Evolutionary conservation across 2,888 invertebrate genomes (phyloP).

Genomic region (Cecidostiba fungosa): DNA sequence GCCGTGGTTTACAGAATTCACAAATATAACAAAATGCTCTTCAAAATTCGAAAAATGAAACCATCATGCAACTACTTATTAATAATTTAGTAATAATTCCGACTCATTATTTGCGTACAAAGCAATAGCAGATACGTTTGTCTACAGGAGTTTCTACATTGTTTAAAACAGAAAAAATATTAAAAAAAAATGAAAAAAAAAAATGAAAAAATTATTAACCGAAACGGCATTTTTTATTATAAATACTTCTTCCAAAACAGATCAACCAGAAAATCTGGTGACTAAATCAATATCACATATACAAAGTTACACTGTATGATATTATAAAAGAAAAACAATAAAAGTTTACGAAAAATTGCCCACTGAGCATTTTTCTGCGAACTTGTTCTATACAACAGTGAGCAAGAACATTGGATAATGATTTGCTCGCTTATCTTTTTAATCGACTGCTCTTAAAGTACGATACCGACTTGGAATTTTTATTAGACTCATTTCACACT

Average conservation of each 20-base stretch:
- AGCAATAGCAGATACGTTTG: constrained; percentile 16
- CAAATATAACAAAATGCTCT: not conserved
- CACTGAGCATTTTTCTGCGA: constrained; percentile 52
- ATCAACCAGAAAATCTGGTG: constrained; percentile 55
- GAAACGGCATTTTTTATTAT: constrained; percentile 59
- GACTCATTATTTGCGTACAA: constrained; percentile 6
- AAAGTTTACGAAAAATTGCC: constrained; percentile 57
- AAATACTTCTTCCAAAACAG: constrained; percentile 62
- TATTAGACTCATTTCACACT: constrained; percentile 51
- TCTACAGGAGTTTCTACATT: constrained; percentile 5
- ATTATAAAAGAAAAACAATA: constrained; percentile 63
- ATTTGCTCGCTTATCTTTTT: constrained; percentile 50
- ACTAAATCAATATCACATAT: constrained; percentile 66
- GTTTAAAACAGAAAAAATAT: constrained; percentile 10
- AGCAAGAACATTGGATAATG: constrained; percentile 57
- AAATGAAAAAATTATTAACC: constrained; percentile 54
- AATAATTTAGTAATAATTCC: constrained; percentile 10
- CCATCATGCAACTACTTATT: not conserved
- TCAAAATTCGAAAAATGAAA: not conserved
- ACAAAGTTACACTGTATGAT: constrained; percentile 64
- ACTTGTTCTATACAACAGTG: constrained; percentile 60
- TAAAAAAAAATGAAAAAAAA: constrained; percentile 44
- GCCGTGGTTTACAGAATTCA: constrained; percentile 46
- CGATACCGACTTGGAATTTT: constrained; percentile 61
- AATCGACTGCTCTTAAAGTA: constrained; percentile 61